Base-by-base conservation (phyloP, 2,113 vertebrate genomes). In the Corythornis cristatus region DNA sequence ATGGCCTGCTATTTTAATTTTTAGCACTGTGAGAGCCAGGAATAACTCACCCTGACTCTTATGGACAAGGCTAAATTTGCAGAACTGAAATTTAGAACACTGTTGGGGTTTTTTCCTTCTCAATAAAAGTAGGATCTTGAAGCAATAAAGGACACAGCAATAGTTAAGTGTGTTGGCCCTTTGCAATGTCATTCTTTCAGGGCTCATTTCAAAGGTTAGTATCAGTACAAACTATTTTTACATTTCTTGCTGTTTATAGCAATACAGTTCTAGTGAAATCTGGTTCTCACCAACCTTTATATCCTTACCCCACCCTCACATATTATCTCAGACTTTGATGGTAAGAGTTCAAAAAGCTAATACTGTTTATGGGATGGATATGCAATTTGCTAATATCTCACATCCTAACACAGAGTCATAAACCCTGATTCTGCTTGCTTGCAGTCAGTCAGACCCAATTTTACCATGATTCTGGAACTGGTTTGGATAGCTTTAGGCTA, bases 1-100 rank as follows among this genome's bases (percentile, higher is more conserved):
- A 60, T 57, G 48, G 29, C 45, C 57, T 31, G 5, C 14, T 86
- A n/a, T 57, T 93, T 91, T 92, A 78, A 72, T 60, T 90, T 86
- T 86, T 56, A 82, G n/a, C 13, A 25, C 31, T 78, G 57, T 82
- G 70, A 75, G 45, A 78, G 11, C 57, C 31, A 86, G 65, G 62
- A 93, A 90, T 80, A 96, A 50, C 20, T 88, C 54, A 72, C 16
- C n/a, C 78, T 93, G 45, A 72, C 72, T 86, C 33, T 81, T 61
- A 72, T 1, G 23, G 53, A 64, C 40, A 71, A 83, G 56, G 18
- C 29, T 90, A 83, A 84, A 83, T 61, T 81, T 88, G 10, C 31
- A 90, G 40, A 88, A 86, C 6, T 92, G 40, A 50, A 57, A 86
- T 81, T 46, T 31, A 57, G 68, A 86, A 35, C 29, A 22, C 21